These are phyloP conservation scores for Centropus bengalensis DNA, from an alignment of 2,113 vertebrate species.

Conservation along the genomic window DNA sequence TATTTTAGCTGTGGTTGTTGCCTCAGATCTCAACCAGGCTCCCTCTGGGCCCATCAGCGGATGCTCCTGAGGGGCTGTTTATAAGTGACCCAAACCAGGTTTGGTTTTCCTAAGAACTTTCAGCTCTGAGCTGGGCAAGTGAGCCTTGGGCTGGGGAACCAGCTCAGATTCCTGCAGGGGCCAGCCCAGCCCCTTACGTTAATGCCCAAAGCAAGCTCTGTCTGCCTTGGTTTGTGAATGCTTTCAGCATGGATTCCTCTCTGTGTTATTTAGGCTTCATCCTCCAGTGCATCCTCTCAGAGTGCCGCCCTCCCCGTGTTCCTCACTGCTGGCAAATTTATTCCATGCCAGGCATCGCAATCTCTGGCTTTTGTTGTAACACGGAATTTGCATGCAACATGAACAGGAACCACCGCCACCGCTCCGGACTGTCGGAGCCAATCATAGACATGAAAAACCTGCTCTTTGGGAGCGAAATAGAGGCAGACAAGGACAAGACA, in stretches of 20 bases:
- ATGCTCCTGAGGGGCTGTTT: background rate
- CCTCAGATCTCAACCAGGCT: background rate
- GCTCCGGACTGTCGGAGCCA: background rate
- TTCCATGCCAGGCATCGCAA: background rate
- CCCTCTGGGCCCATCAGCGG: background rate
- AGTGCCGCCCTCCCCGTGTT: background rate
- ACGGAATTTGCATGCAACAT: background rate
- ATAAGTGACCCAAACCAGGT: background rate
- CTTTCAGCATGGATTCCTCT: background rate
- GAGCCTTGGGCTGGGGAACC: background rate
- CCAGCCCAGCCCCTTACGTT: background rate
- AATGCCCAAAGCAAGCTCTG: background rate
- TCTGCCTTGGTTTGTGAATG: background rate
- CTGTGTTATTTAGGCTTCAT: background rate
- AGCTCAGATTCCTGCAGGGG: background rate
- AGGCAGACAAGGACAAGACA: background rate
- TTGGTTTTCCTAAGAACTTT: background rate
- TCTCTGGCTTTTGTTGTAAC: background rate
- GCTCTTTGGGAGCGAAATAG: background rate
- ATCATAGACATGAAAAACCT: background rate
- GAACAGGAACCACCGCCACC: background rate
- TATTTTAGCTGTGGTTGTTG: background rate
- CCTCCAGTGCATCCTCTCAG: background rate
- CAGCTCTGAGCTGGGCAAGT: background rate
- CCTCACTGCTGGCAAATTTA: background rate